A percentile compares a stretch with the other conserved stretches of the same genome.
Conservation (phyloP, 2,888 invertebrate species). For the Cerceris rybyensis region DNA sequence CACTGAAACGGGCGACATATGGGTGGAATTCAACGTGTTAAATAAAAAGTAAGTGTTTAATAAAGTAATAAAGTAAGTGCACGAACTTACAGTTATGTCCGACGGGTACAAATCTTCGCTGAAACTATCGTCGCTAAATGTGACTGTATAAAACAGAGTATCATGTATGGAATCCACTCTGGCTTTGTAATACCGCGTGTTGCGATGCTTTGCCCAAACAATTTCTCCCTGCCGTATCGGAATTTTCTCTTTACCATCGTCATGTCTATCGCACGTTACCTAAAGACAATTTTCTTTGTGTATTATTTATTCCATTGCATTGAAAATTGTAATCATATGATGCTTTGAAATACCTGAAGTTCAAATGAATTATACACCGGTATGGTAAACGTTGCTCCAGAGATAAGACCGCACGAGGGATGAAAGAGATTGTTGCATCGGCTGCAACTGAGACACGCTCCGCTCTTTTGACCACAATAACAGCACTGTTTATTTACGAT, state of each 20-base stretch:
- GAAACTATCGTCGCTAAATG: constrained; percentile 85
- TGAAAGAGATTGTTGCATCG: constrained; percentile 83
- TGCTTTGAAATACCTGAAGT: constrained; percentile 66
- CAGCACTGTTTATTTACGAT: constrained; percentile 75
- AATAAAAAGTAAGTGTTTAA: no score
- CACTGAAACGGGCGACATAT: no score
- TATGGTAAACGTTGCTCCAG: constrained; percentile 81
- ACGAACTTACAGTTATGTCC: constrained; percentile 83
- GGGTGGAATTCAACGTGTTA: no score
- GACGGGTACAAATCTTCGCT: constrained; percentile 84
- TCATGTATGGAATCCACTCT: constrained; percentile 82
- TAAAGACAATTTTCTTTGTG: constrained; percentile 31
- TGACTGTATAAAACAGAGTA: constrained; percentile 84
- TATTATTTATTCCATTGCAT: background rate
- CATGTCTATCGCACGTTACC: constrained; percentile 77
- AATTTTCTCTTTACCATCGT: constrained; percentile 73
- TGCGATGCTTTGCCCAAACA: constrained; percentile 86
- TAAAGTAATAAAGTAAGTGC: no score
- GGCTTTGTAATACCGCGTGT: constrained; percentile 84
- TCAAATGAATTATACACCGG: constrained; percentile 74
- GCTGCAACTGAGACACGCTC: constrained; percentile 82
- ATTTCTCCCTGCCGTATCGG: constrained; percentile 78
- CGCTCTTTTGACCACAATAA: constrained; percentile 77
- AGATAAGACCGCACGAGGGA: constrained; percentile 84
- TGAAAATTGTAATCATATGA: background rate